These are phyloP conservation scores for Hofmannophila pseudospretella DNA, from an alignment of 2,888 invertebrate species.

Conservation along the genomic window DNA sequence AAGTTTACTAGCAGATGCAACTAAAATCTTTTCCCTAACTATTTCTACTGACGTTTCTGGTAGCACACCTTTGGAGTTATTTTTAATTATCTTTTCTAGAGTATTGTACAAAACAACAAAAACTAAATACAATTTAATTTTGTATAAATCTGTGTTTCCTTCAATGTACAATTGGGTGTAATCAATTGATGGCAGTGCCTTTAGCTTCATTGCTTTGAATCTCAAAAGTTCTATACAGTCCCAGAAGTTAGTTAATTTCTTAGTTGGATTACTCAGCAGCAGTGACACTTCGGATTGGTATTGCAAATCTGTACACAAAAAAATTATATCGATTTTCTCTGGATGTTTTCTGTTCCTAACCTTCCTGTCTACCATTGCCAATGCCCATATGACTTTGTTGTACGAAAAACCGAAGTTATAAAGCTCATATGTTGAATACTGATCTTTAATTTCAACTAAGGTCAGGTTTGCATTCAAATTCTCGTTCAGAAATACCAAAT, in stretches of 20 bases:
- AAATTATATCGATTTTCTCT: slow-evolving; percentile 39
- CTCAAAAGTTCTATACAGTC: slow-evolving; percentile 54
- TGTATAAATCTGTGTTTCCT: slow-evolving; percentile 37
- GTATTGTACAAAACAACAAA: slow-evolving; percentile 34
- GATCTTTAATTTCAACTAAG: slow-evolving; percentile 35
- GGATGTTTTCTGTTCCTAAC: slow-evolving; percentile 40
- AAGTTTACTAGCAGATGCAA: slow-evolving; percentile 34
- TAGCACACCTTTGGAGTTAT: slow-evolving; percentile 20
- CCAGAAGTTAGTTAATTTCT: slow-evolving; percentile 42
- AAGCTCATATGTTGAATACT: slow-evolving; percentile 36
- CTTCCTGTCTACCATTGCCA: slow-evolving; percentile 39
- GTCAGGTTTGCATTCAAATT: slow-evolving; percentile 26
- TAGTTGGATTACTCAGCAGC: slow-evolving; percentile 42
- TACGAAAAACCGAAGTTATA: slow-evolving; percentile 37
- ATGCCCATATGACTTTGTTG: slow-evolving; percentile 37
- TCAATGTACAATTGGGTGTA: slow-evolving; percentile 33
- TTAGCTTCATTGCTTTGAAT: slow-evolving; percentile 45
- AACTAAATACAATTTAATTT: slow-evolving; percentile 50
- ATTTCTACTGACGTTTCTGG: slow-evolving; percentile 41
- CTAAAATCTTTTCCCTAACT: slow-evolving; percentile 48
- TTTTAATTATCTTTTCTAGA: slow-evolving; percentile 31
- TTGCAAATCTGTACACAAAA: slow-evolving; percentile 26
- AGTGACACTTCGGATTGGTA: slow-evolving; percentile 27
- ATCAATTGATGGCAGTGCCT: slow-evolving; percentile 38
- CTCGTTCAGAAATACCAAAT: slow-evolving; percentile 18